Base-by-base conservation (phyloP, 2,888 invertebrate species). In the Calliscelio sp. region DNA sequence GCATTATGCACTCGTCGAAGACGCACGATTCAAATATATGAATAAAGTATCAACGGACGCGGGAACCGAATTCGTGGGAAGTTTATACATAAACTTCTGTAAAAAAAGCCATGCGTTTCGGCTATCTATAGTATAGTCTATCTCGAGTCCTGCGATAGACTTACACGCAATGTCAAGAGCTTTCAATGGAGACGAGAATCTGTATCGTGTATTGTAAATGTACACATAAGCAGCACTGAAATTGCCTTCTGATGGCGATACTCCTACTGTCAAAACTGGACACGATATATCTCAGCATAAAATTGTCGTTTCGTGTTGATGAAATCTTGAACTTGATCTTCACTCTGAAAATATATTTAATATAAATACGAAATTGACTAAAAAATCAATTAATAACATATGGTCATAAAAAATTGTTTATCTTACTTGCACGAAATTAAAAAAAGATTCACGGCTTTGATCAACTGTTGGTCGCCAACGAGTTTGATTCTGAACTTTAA, bases 381-480 rank as follows among this genome's bases (percentile, higher is more conserved):
- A 41, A 14, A n/a, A 41, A 24, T n/a, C n/a, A 24, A 2, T 51
- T 11, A 51, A 51, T 24, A 11, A 51, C 7, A 16, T n/a, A 14
- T n/a, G n/a, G n/a, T n/a, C 44, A 25, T 11, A 53, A n/a, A 6
- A 4, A 18, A 55, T 55, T 55, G n/a, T 20, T 28, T n/a, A 44
- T 51, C 25, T 24, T 55, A 70, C 70, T 70, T 70, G 10, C 20
- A 65, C 1, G 8, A 51, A 14, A 38, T 66, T 51, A 35, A 66
- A 51, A 20, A 70, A 70, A 2, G 70, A 70, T 24, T 70, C 55
- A 14, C 55, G 53, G 28, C 55, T 35, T 22, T 55, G 51, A 7
- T 41, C 70, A 38, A 51, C 14, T 8, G 71, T 71, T 8, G 71
- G 71, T 53, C 57, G 28, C 66, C 66, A 66, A 24, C 66, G 66